Conservation (phyloP, 2,113 vertebrate species). For the Pelusios castaneus region DNA sequence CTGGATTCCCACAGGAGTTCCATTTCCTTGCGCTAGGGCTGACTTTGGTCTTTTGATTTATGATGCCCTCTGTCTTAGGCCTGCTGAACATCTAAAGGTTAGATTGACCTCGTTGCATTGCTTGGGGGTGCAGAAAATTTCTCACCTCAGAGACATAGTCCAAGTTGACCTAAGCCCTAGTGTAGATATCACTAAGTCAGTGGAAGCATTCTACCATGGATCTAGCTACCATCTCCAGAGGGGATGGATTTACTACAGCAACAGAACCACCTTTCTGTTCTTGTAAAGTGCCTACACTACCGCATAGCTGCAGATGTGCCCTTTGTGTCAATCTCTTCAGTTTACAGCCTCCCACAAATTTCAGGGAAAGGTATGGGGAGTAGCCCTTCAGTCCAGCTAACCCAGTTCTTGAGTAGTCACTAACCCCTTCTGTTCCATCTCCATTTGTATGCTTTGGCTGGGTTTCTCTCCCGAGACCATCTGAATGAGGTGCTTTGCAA, state of each 20-base stretch:
- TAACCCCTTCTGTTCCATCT: constrained; percentile 32
- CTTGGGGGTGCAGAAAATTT: not conserved
- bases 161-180: not conserved
- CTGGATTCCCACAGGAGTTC: not conserved
- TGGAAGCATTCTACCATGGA: not conserved
- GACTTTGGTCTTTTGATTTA: not conserved
- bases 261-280: not conserved
- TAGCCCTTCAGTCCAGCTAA: not conserved
- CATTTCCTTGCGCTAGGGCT: not conserved
- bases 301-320: not conserved
- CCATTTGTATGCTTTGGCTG: not conserved
- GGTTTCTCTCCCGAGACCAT: constrained; percentile 40
- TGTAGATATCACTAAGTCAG: not conserved
- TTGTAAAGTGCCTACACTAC: not conserved
- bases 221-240: not conserved
- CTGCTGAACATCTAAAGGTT: not conserved
- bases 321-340: not conserved
- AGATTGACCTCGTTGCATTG: not conserved
- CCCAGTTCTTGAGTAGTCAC: not conserved
- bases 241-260: not conserved
- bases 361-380: accelerated
- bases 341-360: not conserved
- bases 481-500: not conserved
- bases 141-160: not conserved
- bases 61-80: not conserved